phyloP scores from a whole-genome alignment of 2,113 vertebrate genomes.

The Neofelis nebulosa region DNA sequence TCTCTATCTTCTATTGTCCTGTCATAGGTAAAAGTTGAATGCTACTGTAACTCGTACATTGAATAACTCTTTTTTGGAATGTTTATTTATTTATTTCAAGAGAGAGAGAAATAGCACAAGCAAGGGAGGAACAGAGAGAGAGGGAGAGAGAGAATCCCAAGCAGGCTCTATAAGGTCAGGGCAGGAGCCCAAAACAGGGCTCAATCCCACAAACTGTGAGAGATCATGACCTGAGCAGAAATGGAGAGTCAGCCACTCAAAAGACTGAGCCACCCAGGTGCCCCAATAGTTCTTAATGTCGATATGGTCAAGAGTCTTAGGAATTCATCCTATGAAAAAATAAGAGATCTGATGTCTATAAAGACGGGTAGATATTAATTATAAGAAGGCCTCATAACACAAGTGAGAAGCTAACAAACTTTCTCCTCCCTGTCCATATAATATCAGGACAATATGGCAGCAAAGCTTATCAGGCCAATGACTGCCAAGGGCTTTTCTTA shows the following conservation, averaged over 20 bases:
- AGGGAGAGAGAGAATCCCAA: neutral
- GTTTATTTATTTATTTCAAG: neutral
- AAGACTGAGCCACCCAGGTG: neutral
- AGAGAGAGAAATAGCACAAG: neutral
- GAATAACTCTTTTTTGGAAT: neutral
- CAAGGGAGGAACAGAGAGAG: neutral
- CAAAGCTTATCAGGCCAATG: fast-evolving
- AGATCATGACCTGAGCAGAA: neutral
- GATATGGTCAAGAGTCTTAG: neutral
- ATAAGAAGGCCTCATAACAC: neutral
- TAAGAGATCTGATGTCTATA: neutral
- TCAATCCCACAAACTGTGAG: neutral
- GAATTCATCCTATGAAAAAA: neutral
- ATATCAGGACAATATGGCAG: neutral
- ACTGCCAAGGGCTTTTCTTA: neutral
- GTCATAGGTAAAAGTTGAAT: neutral
- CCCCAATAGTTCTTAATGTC: neutral
- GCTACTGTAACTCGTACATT: neutral
- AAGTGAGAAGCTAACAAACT: neutral
- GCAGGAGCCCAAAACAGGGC: neutral
- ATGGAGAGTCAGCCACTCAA: neutral
- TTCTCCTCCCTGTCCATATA: fast-evolving
- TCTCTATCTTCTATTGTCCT: neutral
- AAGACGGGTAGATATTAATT: neutral
- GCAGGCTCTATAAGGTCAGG: too few species aligned